Conservation (phyloP, 2,888 invertebrate genomes). For the Megalurothrips usitatus region DNA sequence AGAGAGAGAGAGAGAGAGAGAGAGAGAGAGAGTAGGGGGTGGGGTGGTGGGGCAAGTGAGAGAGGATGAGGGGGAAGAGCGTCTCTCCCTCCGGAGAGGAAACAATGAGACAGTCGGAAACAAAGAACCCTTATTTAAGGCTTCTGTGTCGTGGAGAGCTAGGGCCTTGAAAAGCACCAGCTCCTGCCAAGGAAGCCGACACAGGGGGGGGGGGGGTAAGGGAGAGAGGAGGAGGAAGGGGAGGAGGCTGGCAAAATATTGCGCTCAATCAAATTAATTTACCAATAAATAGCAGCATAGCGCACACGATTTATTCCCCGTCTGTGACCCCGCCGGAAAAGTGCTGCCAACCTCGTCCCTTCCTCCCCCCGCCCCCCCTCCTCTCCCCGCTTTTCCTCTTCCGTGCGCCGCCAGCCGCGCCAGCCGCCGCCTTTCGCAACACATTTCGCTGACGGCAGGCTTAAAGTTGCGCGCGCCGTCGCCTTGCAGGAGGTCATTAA, state of each 20-base stretch:
- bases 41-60: background rate
- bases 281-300: no score
- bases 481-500: constrained; percentile 8
- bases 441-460: constrained; percentile 4
- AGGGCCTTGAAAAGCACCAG: background rate
- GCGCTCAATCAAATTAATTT: no score
- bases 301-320: no score
- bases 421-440: no score
- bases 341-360: background rate
- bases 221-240: background rate
- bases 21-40: background rate
- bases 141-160: background rate
- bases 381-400: background rate
- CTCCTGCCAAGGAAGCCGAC: background rate
- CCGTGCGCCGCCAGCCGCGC: background rate
- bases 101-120: constrained; percentile 20
- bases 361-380: background rate
- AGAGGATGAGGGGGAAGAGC: background rate
- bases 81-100: background rate
- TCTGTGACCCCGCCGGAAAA: no score
- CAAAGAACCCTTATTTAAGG: constrained; percentile 26
- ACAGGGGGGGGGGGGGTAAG: background rate
- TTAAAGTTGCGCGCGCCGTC: background rate
- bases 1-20: background rate
- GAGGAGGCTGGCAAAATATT: background rate